Base-by-base conservation (phyloP, 1,140 invertebrate genomes). In the Plectus sambesii region DNA sequence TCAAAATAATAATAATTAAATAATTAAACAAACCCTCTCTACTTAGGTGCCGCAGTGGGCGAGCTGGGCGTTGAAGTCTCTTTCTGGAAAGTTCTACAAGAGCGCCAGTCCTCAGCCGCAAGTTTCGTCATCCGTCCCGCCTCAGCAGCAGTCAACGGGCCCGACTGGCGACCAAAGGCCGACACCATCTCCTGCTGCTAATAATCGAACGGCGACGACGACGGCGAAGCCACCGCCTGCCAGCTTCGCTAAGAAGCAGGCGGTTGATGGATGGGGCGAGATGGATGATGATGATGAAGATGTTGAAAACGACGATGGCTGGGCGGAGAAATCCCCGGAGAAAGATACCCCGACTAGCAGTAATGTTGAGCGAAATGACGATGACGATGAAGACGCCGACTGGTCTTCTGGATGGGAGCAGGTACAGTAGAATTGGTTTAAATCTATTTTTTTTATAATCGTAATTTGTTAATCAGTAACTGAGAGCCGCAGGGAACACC, bases 51-150 rank as follows among this genome's bases (percentile, higher is more conserved):
- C 63, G 15, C 59, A 62, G 44, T 69, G 64, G 64, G 66, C 66
- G 6, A 59, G 57, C 27, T 67, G 66, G 63, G 64, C 64, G 15
- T 42, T 67, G 15, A 67, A 67, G 47, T 49, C 66, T 12, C 29
- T 67, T 9, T 66, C 63, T 44, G 64, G 66, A 1, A 67, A 69
- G 39, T 67, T 67, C 36, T 67, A 68, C 41, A 67, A 67, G 27
- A n/a, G n/a, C n/a, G n/a, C n/a, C n/a, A n/a, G n/a, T n/a, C n/a
- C n/a, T n/a, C n/a, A n/a, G n/a, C n/a, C n/a, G n/a, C n/a, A n/a
- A n/a, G n/a, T n/a, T n/a, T n/a, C n/a, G n/a, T 38, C 53, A 24
- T 26, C 47, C n/a, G 47, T 41, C 5, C 35, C 58, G n/a, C 20
- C 53, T 8, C n/a, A n/a, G n/a, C n/a, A n/a, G n/a, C n/a, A n/a